These are phyloP conservation scores for Nyctalus aviator DNA, from an alignment of 2,797 vertebrate species.

Conservation along the genomic window DNA sequence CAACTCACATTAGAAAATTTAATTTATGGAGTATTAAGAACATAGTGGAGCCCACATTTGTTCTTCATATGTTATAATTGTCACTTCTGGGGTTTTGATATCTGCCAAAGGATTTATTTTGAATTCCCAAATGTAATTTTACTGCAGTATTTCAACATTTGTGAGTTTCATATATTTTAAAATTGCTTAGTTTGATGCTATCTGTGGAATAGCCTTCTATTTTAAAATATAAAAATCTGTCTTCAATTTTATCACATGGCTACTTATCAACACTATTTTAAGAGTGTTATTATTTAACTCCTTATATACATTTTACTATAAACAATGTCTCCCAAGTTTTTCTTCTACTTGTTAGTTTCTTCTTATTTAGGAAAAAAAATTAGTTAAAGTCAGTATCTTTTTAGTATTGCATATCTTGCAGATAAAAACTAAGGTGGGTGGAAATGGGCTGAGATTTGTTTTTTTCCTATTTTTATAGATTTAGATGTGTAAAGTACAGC, in stretches of 20 bases:
- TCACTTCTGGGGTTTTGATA: slow-evolving; percentile 67
- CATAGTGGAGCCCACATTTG: slow-evolving; percentile 73
- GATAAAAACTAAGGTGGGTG: background rate
- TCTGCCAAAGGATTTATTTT: slow-evolving; percentile 81
- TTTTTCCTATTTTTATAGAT: slow-evolving; percentile 50
- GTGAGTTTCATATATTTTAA: slow-evolving; percentile 62
- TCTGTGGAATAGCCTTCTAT: slow-evolving; percentile 44
- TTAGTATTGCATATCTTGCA: background rate
- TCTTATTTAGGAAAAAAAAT: background rate
- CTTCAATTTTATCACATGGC: slow-evolving; percentile 59
- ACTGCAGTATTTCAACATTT: slow-evolving; percentile 60
- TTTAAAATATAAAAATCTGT: slow-evolving; percentile 64
- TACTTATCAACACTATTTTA: slow-evolving; percentile 63
- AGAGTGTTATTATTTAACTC: slow-evolving; percentile 49
- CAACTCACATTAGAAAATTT: slow-evolving; percentile 72
- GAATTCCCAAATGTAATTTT: slow-evolving; percentile 81
- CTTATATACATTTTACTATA: slow-evolving; percentile 18
- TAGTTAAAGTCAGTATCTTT: slow-evolving; percentile 5
- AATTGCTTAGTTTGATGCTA: slow-evolving; percentile 59
- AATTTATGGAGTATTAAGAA: slow-evolving; percentile 79
- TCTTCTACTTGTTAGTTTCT: slow-evolving; percentile 7
- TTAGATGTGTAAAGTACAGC: slow-evolving; percentile 20
- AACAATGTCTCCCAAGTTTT: background rate
- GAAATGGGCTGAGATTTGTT: background rate
- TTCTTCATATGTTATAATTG: slow-evolving; percentile 79